Base-by-base conservation (phyloP, 2,797 vertebrate genomes). In the Cynopterus sphinx region DNA sequence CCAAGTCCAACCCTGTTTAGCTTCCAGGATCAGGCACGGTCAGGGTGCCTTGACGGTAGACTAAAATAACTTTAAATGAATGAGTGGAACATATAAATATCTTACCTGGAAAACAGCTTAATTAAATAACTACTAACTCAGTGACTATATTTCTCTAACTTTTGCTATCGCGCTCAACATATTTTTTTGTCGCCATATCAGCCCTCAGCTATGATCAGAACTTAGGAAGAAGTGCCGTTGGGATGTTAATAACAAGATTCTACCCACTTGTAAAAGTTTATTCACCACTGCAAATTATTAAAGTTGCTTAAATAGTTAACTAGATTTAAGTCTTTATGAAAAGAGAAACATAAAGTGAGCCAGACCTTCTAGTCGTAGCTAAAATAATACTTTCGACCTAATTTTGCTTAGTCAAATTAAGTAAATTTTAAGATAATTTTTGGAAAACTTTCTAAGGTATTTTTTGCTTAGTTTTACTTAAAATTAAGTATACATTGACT, bases 401-500 rank as follows among this genome's bases (percentile, higher is more conserved):
- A 85, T 65, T 94, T 87, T 61, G 36, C 65, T 86, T 89, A 53
- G 57, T 68, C 16, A 53, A 57, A 78, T 87, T 71, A 70, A 87
- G 43, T 90, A 86, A 77, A 90, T 68, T 90, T 95, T 86, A 63
- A 74, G 70, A 86, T 82, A 92, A 75, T 33, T 53, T 92, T 55
- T 91, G 28, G 71, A 96, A 89, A 91, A 53, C 33, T 28, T 95
- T 84, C 67, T 17, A 67, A 87, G 46, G 9, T 67, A 41, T 90
- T 31, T 90, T 90, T 90, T 78, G 11, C 21, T 74, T 84, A 71
- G 43, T 95, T 87, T 92, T 61, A 61, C 31, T 88, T 94, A 33
- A 96, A 94, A 78, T 94, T 95, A 75, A 77, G 79, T 94, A 68
- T 75, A 70, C 49, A 49, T 39, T 91, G 78, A 87, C 31, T 81